Percentiles rank a stretch among this genome's conserved stretches.
Evolutionary conservation across 2,113 vertebrate genomes (phyloP).

Genomic region (Entosphenus tridentatus): DNA sequence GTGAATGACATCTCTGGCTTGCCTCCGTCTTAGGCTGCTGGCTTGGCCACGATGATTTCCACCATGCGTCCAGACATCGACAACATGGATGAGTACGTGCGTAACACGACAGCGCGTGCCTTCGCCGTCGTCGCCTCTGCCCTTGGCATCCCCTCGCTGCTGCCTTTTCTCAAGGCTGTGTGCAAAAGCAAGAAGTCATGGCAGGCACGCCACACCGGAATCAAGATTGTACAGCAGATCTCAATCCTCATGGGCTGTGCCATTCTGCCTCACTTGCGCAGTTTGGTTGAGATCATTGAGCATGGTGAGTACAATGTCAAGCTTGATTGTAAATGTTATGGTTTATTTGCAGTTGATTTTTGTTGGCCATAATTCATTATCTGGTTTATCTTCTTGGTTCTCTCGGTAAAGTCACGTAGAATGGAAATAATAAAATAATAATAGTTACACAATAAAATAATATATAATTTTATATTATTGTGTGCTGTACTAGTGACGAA

Average conservation of each 20-base stretch:
- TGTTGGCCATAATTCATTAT: not conserved
- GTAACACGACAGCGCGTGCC: conserved; percentile 89
- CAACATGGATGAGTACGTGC: conserved; percentile 97
- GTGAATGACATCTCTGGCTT: too few relatives aligned
- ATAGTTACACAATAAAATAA: too few relatives aligned
- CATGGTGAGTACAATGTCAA: conserved; percentile 38
- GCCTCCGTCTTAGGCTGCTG: conserved; percentile 45
- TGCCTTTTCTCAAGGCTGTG: conserved; percentile 92
- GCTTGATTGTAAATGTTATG: too few relatives aligned
- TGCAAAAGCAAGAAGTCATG: conserved; percentile 98
- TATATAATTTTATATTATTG: too few relatives aligned
- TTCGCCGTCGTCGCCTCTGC: conserved; percentile 93
- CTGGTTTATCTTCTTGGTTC: too few relatives aligned
- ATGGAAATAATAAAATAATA: too few relatives aligned
- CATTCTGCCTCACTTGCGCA: conserved; percentile 84
- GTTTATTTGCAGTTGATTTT: not conserved
- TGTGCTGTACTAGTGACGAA: too few relatives aligned
- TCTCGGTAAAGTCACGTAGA: too few relatives aligned
- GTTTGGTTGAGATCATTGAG: conserved; percentile 96
- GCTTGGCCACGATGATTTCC: conserved; percentile 95
- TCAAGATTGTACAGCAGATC: conserved; percentile 98
- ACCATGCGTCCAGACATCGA: conserved; percentile 97
- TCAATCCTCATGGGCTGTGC: conserved; percentile 98
- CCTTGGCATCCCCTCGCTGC: conserved; percentile 79
- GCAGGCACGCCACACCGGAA: conserved; percentile 91